Evolutionary conservation across 2,888 invertebrate species (phyloP).

Genomic region (Rosalia funebris): DNA sequence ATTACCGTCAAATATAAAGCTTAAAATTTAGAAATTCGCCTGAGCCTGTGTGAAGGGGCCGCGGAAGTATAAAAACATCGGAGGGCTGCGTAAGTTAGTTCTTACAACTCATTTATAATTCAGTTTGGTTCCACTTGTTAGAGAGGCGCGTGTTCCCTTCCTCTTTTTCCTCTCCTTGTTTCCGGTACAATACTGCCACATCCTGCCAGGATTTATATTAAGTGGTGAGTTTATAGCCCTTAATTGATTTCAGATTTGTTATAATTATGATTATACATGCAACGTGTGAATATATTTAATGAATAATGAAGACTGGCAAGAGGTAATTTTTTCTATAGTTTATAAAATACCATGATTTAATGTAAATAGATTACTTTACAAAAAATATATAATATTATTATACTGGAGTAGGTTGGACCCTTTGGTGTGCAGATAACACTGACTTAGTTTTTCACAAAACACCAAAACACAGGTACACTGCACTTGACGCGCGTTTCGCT

Average conservation of each 20-base stretch:
- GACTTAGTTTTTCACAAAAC: too few relatives aligned
- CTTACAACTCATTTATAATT: slow-evolving; percentile 65
- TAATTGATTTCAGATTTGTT: slow-evolving; percentile 49
- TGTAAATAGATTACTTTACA: too few relatives aligned
- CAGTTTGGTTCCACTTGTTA: slow-evolving; percentile 56
- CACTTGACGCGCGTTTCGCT: too few relatives aligned
- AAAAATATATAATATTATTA: too few relatives aligned
- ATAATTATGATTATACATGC: too few relatives aligned
- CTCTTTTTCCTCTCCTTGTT: slow-evolving; percentile 53
- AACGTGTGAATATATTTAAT: too few relatives aligned
- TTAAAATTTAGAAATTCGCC: slow-evolving; percentile 61
- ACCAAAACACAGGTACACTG: too few relatives aligned
- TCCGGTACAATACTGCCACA: slow-evolving; percentile 59
- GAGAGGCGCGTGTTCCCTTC: slow-evolving; percentile 45
- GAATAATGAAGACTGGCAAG: too few relatives aligned
- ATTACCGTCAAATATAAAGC: slow-evolving; percentile 52
- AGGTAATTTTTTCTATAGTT: too few relatives aligned
- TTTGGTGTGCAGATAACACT: too few relatives aligned
- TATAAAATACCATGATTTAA: too few relatives aligned
- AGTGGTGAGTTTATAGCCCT: slow-evolving; percentile 43
- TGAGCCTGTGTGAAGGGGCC: slow-evolving; percentile 48
- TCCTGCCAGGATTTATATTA: slow-evolving; percentile 54
- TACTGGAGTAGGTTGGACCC: too few relatives aligned
- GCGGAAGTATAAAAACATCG: slow-evolving; percentile 59
- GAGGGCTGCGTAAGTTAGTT: slow-evolving; percentile 64